These are phyloP conservation scores for Manis javanica DNA, from an alignment of 2,797 vertebrate genomes.

Conservation along the genomic window DNA sequence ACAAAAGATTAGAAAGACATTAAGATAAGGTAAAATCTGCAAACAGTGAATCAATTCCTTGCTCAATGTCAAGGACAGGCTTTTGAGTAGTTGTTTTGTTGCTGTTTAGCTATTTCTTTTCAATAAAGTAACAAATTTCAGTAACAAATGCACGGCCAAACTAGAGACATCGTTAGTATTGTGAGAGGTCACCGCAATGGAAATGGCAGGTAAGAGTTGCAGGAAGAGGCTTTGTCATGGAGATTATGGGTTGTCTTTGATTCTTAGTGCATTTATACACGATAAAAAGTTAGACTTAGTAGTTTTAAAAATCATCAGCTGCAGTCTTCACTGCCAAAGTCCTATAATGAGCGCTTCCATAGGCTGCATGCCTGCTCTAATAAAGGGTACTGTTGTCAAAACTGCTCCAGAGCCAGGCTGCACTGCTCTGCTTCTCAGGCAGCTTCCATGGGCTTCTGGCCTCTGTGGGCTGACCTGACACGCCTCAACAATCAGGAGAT, in stretches of 20 bases:
- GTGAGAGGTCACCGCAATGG: background rate
- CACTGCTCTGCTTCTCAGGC: background rate
- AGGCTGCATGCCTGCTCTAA: background rate
- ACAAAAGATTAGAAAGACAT: slow-evolving; percentile 28
- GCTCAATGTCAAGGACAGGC: background rate
- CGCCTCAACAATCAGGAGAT: background rate
- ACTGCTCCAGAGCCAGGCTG: background rate
- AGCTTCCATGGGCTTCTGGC: background rate
- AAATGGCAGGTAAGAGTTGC: background rate
- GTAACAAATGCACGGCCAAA: background rate
- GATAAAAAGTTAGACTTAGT: background rate
- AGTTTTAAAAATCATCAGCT: background rate
- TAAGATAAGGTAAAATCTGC: background rate
- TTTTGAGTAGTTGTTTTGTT: background rate
- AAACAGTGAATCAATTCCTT: slow-evolving; percentile 43
- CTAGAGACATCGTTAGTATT: background rate
- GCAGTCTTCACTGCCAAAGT: background rate
- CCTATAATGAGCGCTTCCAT: background rate
- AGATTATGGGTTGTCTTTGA: background rate
- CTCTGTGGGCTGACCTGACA: background rate
- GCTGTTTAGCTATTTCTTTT: background rate
- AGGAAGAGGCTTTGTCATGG: background rate
- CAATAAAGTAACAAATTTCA: background rate
- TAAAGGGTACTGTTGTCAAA: background rate
- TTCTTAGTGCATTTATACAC: background rate